Percentiles rank a stretch among this genome's conserved stretches.
Evolutionary conservation across 2,797 vertebrate genomes (phyloP).

Genomic region (Lagocephalus sceleratus): DNA sequence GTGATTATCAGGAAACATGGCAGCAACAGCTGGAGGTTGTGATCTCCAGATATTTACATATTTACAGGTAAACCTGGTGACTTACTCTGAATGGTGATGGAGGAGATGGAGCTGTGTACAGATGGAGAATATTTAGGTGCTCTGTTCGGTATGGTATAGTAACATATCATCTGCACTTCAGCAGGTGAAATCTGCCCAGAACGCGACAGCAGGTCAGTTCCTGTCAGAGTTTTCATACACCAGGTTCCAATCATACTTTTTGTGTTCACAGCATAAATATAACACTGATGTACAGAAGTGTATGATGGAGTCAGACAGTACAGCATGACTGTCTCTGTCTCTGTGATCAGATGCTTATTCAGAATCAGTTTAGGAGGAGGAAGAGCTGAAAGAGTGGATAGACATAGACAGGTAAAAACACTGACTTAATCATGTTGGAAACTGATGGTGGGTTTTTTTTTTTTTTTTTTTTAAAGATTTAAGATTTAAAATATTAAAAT

Average conservation of each 20-base stretch:
- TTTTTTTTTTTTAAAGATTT: no score
- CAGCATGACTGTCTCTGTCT: slow-evolving; percentile 38
- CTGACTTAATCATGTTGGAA: not conserved
- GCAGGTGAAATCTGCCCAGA: slow-evolving; percentile 9
- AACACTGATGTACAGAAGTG: slow-evolving; percentile 16
- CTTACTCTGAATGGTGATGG: slow-evolving; percentile 24
- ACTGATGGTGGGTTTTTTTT: no score
- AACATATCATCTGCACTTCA: slow-evolving; percentile 26
- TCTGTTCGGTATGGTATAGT: not conserved
- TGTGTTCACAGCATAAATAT: not conserved
- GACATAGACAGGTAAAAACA: not conserved
- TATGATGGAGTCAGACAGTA: slow-evolving; percentile 32
- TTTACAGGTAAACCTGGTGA: not conserved
- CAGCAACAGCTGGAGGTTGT: no score
- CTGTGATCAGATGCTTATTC: slow-evolving; percentile 13
- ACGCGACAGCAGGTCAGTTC: slow-evolving; percentile 14
- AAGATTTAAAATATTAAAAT: not conserved
- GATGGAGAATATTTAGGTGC: not conserved
- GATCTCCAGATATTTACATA: no score
- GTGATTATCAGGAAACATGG: no score
- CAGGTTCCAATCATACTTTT: rapidly evolving
- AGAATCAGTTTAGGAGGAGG: slow-evolving; percentile 17
- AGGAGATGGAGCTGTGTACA: not conserved
- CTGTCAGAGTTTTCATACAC: slow-evolving; percentile 33
- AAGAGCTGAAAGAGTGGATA: not conserved